phyloP scores from a whole-genome alignment of 2,888 invertebrate species.

The Acheta domesticus region DNA sequence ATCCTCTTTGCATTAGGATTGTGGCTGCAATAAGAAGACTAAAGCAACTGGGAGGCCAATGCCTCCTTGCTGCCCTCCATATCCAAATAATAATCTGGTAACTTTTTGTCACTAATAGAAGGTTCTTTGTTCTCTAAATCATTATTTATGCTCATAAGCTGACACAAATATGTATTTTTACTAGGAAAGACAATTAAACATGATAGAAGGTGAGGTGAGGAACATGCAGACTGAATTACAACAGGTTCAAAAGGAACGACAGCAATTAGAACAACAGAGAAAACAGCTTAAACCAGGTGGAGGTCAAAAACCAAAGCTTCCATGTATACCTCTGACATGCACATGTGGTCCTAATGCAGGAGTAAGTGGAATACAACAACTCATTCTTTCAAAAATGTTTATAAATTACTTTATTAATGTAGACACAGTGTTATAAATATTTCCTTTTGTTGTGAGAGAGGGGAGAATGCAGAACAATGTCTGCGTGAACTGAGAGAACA shows the following conservation, averaged over 20 bases:
- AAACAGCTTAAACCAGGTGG: slow-evolving; percentile 46
- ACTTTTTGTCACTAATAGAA: too few species aligned
- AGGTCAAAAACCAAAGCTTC: slow-evolving; percentile 35
- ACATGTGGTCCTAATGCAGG: background rate
- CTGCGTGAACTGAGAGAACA: slow-evolving; percentile 59
- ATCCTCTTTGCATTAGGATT: too few species aligned
- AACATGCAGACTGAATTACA: slow-evolving; percentile 54
- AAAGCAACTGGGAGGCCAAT: too few species aligned
- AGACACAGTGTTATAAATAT: background rate
- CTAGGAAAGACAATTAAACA: slow-evolving; percentile 59
- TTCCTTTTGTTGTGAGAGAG: background rate
- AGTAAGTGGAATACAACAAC: background rate
- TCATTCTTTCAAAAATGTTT: background rate
- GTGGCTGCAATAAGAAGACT: too few species aligned
- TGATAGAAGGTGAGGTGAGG: slow-evolving; percentile 59
- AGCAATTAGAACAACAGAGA: slow-evolving; percentile 51
- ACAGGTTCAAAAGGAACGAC: slow-evolving; percentile 52
- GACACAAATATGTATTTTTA: too few species aligned
- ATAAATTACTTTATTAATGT: too few species aligned
- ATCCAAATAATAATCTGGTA: slow-evolving; percentile 11
- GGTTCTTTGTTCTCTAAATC: slow-evolving; percentile 28
- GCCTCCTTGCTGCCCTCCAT: background rate
- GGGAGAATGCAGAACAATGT: slow-evolving; percentile 55
- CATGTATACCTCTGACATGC: background rate
- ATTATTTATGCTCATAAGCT: too few species aligned